Evolutionary conservation across 2,113 vertebrate species (phyloP).

Genomic region (Solenodon paradoxus): DNA sequence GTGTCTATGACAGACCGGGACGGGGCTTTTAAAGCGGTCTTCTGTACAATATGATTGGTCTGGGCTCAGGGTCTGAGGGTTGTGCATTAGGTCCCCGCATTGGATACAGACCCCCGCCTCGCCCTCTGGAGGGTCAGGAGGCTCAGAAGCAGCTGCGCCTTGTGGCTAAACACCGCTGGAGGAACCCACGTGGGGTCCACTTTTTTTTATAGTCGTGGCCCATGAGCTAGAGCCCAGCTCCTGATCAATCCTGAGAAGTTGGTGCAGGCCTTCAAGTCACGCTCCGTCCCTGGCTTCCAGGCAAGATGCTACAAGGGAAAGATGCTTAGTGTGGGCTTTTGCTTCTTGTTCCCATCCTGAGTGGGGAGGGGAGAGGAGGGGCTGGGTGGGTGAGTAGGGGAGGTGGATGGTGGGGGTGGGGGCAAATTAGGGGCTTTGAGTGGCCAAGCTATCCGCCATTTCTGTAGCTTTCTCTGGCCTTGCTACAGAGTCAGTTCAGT

Average conservation of each 20-base stretch:
- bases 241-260: constrained; percentile 12
- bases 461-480: not conserved
- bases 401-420: not conserved
- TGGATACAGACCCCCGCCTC: not conserved
- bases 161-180: not conserved
- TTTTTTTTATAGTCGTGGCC: constrained; percentile 74
- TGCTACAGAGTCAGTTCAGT: not conserved
- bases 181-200: constrained; percentile 38
- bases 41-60: constrained; percentile 67
- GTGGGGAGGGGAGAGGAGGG: too few relatives aligned
- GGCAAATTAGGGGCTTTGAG: not conserved
- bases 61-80: not conserved
- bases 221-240: constrained; percentile 32
- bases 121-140: not conserved
- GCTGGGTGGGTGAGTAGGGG: too few relatives aligned
- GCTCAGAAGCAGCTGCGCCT: not conserved
- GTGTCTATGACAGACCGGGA: not conserved
- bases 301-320: not conserved
- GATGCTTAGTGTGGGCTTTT: not conserved
- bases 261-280: constrained; percentile 59
- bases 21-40: not conserved
- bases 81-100: not conserved
- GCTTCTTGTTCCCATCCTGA: too few relatives aligned
- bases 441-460: not conserved
- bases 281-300: not conserved